Conservation (phyloP, 2,888 invertebrate genomes). For the Euzophera pinguis region DNA sequence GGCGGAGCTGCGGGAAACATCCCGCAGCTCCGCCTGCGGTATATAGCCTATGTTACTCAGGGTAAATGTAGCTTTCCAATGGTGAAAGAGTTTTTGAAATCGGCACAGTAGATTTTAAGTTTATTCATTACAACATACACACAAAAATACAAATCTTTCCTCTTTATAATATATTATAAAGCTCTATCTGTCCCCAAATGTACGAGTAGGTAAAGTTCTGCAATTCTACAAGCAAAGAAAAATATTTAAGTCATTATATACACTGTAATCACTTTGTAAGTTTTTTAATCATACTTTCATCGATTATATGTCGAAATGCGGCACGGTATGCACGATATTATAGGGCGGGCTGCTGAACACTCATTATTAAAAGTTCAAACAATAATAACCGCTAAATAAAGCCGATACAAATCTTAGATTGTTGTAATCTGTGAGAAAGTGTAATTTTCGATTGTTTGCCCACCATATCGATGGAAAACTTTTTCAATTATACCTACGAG, state of each 20-base stretch:
- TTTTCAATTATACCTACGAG: slow-evolving; percentile 68
- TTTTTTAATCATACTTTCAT: slow-evolving; percentile 48
- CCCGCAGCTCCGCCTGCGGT: too few species aligned
- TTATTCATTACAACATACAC: too few species aligned
- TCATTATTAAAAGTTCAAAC: slow-evolving; percentile 72
- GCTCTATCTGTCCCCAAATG: too few species aligned
- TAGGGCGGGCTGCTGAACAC: slow-evolving; percentile 28
- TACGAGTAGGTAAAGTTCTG: too few species aligned
- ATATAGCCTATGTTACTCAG: too few species aligned
- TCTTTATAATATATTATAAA: too few species aligned
- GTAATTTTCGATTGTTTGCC: slow-evolving; percentile 65
- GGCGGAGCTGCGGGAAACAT: too few species aligned
- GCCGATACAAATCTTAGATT: slow-evolving; percentile 59
- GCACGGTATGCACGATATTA: slow-evolving; percentile 46
- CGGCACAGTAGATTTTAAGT: too few species aligned
- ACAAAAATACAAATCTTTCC: too few species aligned
- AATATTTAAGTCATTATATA: slow-evolving; percentile 12
- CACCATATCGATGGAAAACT: slow-evolving; percentile 65
- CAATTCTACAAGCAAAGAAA: too few species aligned
- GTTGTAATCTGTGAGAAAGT: slow-evolving; percentile 57
- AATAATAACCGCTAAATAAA: slow-evolving; percentile 62
- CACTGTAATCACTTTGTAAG: slow-evolving; percentile 53
- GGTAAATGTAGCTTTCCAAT: too few species aligned
- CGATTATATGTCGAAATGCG: slow-evolving; percentile 35
- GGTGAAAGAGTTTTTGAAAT: too few species aligned